phyloP scores from a whole-genome alignment of 1,140 invertebrate species.

The Spodoptera frugiperda region DNA sequence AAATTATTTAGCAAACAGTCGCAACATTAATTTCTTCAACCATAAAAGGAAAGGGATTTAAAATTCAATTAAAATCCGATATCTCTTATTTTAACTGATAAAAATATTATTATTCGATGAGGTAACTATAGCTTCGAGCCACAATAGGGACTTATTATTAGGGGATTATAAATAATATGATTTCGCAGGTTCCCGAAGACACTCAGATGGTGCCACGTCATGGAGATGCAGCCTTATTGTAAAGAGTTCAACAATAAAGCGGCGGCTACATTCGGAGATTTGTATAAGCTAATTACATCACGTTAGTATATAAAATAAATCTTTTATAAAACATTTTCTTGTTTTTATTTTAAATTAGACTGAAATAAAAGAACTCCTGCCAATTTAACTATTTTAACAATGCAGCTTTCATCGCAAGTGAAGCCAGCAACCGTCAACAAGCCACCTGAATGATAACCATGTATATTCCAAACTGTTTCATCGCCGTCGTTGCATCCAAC shows the following conservation, averaged over 20 bases:
- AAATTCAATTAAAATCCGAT: no score
- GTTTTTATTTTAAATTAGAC: no score
- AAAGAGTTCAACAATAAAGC: constrained; percentile 55
- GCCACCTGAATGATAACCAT: constrained; percentile 31
- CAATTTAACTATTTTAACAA: not conserved
- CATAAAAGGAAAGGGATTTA: no score
- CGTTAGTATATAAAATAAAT: not conserved
- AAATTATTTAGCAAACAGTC: no score
- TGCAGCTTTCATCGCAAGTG: not conserved
- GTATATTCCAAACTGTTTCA: constrained; percentile 44
- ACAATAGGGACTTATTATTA: no score
- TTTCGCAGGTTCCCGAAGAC: constrained; percentile 65
- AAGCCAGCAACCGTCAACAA: constrained; percentile 7
- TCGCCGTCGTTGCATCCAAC: constrained; percentile 42
- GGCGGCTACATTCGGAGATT: constrained; percentile 31
- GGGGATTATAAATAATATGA: no score
- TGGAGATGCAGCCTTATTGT: constrained; percentile 56
- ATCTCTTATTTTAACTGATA: no score
- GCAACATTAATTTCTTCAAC: no score
- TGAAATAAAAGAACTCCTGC: no score
- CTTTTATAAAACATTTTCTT: no score
- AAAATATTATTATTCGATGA: no score
- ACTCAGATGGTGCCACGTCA: constrained; percentile 55
- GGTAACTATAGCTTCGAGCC: no score
- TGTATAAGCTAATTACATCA: constrained; percentile 14